Base-by-base conservation (phyloP, 2,888 invertebrate species). In the Drosophila macrospina region DNA sequence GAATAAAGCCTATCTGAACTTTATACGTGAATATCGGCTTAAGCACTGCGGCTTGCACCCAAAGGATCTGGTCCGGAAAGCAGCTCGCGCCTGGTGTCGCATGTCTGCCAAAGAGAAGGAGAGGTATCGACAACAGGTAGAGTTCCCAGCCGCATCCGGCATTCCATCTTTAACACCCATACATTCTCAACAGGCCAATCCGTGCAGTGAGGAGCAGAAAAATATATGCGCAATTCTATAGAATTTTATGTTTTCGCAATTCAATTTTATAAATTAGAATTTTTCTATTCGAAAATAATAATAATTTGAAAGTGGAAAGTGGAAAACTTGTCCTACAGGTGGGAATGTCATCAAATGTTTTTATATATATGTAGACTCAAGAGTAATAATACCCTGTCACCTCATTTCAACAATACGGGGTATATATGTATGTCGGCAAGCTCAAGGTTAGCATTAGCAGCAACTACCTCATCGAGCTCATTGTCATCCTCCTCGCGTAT, bases 401-500 rank as follows among this genome's bases (percentile, higher is more conserved):
- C 8, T 10, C 10, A 16, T 32, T 13, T 30, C 1, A n/a, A 15
- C 1, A 13, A 1, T 28, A 13, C 32, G 61, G 47, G 41, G 65
- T 56, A 48, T 45, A 16, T 20, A 20, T n/a, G n/a, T 45, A 13
- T 34, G 16, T 39, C 36, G 30, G 51, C 44, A 60, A 78, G 69
- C 78, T 76, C 78, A 84, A 86, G 74, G 84, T 77, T 72, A 66
- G 42, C 28, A 28, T 42, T 44, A 39, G 11, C 63, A 64, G 5
- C 45, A 91, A 24, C 51, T 77, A 91, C 91, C 91, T 91, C 91
- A 78, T 91, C 89, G 52, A 86, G 72, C 15, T 88, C 84, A 77
- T 89, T 90, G 93, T 95, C 95, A 94, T 95, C 95, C 81, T 95
- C 95, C 70, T 95, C 95, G 69, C 93, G 93, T 64, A 94, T 94